phyloP scores from a whole-genome alignment of 2,113 vertebrate species.

The Grantiella picta region DNA sequence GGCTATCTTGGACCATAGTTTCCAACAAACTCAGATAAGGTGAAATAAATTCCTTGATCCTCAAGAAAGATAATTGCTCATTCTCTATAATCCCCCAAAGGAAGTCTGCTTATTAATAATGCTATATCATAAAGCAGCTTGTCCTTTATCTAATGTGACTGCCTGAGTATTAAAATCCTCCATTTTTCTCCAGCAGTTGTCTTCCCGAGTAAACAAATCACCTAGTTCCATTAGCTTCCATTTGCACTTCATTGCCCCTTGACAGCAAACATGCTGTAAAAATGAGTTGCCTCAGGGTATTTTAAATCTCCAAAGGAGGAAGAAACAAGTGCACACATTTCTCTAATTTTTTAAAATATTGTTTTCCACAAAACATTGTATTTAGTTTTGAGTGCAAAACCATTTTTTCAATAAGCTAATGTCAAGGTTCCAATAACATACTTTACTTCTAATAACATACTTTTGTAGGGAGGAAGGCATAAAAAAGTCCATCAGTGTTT shows the following conservation, averaged over 20 bases:
- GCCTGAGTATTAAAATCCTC: slow-evolving; percentile 66
- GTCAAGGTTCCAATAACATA: not conserved
- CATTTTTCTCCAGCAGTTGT: slow-evolving; percentile 64
- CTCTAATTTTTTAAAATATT: not conserved
- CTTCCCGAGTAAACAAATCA: slow-evolving; percentile 65
- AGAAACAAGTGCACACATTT: slow-evolving; percentile 39
- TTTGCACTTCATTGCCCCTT: slow-evolving; percentile 71
- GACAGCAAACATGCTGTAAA: slow-evolving; percentile 55
- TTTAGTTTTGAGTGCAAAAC: not conserved
- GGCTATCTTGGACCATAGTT: not conserved
- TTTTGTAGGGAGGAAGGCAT: not conserved
- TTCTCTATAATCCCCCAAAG: not conserved
- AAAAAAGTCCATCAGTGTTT: not conserved
- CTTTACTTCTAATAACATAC: not conserved
- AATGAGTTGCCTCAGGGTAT: slow-evolving; percentile 49
- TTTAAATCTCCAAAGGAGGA: slow-evolving; percentile 48
- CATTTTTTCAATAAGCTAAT: not conserved
- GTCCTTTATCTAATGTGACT: slow-evolving; percentile 34
- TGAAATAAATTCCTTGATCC: slow-evolving; percentile 22
- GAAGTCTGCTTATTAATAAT: slow-evolving; percentile 48
- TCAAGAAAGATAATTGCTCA: slow-evolving; percentile 43
- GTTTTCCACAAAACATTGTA: not conserved
- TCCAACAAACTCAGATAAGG: not conserved
- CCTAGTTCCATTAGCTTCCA: slow-evolving; percentile 59
- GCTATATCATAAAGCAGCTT: slow-evolving; percentile 16